Evolutionary conservation across 2,113 vertebrate species (phyloP).

Genomic region (pig (Sus scrofa)): DNA sequence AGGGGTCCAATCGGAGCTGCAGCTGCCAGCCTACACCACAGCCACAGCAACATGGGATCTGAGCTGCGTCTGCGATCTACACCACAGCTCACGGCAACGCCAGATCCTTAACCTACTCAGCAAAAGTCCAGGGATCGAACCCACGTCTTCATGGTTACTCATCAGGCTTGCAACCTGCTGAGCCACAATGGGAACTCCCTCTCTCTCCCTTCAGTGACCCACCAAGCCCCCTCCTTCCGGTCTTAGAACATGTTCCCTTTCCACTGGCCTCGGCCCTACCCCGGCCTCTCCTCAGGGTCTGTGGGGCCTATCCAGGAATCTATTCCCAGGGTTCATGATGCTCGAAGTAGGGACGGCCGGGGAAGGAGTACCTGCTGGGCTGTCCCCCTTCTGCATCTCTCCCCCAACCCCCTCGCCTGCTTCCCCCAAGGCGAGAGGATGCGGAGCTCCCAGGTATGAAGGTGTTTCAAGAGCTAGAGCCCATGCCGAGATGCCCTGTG

Average conservation of each 20-base stretch:
- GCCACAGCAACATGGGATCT: no score
- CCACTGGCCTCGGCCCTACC: neutral
- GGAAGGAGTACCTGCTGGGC: neutral
- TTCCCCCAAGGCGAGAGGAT: neutral
- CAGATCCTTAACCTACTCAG: no score
- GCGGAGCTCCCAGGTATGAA: neutral
- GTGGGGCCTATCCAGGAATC: neutral
- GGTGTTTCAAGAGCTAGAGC: neutral
- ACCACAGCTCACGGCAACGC: no score
- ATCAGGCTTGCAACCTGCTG: no score
- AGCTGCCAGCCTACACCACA: no score
- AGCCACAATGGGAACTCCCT: no score
- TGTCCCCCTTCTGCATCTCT: neutral
- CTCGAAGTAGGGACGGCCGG: accelerated
- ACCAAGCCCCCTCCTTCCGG: neutral
- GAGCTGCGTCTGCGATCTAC: no score
- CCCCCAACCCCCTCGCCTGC: neutral
- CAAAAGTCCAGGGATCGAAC: no score
- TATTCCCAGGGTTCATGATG: neutral
- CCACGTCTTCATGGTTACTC: no score
- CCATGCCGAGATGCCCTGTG: neutral
- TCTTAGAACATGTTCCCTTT: neutral
- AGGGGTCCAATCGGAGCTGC: no score
- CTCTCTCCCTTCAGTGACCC: neutral
- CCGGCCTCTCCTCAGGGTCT: neutral